Base-by-base conservation (phyloP, 2,797 vertebrate species). In the Sebastes variabilis region DNA sequence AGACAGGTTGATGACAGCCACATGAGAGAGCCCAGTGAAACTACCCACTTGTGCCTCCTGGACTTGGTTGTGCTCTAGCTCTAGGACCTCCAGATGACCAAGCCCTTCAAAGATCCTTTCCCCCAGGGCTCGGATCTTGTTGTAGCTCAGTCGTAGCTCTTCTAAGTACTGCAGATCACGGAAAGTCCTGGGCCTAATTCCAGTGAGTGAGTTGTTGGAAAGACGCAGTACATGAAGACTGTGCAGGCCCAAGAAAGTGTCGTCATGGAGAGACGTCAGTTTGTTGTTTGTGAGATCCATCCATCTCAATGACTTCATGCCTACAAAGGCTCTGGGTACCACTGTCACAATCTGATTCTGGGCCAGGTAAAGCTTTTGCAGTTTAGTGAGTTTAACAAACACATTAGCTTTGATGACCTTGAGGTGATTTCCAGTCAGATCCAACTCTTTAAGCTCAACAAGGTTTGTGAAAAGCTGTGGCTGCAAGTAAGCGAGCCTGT, bases 201-300 rank as follows among this genome's bases (percentile, higher is more conserved):
- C 78, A 4, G 69, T 18, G 8, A 99, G 95, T 25, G 96, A 96
- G 18, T 99, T 99, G 94, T 97, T 97, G 24, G 97, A 97, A 18
- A 99, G 89, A 25, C 98, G 97, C 69, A 99, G 95, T 1, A 99
- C 98, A 0, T 97, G 97, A 56, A 99, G 95, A 84, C 94, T 97
- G 55, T 94, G 93, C 20, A 99, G 95, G 14, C 97, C 97, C 0
- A 96, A 66, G 91, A 99, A 99, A 0, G 97, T 97, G 86, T 99
- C 98, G 7, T 98, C 98, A 0, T 96, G 96, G 10, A 99, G 94
- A 0, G 89, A 81, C 2, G 91, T 89, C 1, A 99, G 80, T 0
- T 96, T 97, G 93, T 99, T 99, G 93, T 97, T 97, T 1, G 97
- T 99, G 81, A 99, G 94, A 86, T 99, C 98, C 86, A 99, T 84